phyloP scores from a whole-genome alignment of 2,113 vertebrate species.

The Oryzias javanicus region DNA sequence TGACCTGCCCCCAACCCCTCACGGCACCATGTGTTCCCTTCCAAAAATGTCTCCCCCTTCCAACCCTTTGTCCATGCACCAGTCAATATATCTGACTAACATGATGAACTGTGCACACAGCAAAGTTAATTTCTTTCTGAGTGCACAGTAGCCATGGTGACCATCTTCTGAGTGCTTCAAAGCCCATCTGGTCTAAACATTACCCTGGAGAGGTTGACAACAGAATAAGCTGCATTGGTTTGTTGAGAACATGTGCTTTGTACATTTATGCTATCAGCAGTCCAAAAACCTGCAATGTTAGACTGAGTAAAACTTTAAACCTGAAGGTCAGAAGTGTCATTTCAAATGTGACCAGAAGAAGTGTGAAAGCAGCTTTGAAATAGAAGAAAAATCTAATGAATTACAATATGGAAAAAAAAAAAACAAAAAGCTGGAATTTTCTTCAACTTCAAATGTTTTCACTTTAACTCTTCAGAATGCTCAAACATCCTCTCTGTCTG shows the following conservation, averaged over 20 bases:
- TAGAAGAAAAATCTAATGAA: no score
- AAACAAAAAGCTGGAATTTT: no score
- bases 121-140: constrained; percentile 82
- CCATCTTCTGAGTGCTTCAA: constrained; percentile 78
- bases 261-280: constrained; percentile 69
- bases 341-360: background rate
- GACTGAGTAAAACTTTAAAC: constrained; percentile 4
- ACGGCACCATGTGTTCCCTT: constrained; percentile 18
- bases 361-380: background rate
- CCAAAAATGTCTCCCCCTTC: constrained; percentile 23
- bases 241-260: constrained; percentile 76
- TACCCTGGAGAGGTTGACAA: constrained; percentile 70
- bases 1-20: constrained; percentile 30
- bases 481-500: background rate
- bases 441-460: no score
- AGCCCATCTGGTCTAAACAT: constrained; percentile 89
- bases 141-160: constrained; percentile 80
- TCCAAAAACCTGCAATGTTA: constrained; percentile 58
- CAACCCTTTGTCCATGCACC: constrained; percentile 49
- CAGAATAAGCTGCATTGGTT: constrained; percentile 40
- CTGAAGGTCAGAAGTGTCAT: background rate
- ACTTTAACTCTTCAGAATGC: no score
- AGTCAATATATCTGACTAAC: constrained; percentile 78
- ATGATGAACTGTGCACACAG: constrained; percentile 71
- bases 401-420: no score